phyloP scores from a whole-genome alignment of 53 echinoderm and acorn worm species.

The Holothuria scabra region DNA sequence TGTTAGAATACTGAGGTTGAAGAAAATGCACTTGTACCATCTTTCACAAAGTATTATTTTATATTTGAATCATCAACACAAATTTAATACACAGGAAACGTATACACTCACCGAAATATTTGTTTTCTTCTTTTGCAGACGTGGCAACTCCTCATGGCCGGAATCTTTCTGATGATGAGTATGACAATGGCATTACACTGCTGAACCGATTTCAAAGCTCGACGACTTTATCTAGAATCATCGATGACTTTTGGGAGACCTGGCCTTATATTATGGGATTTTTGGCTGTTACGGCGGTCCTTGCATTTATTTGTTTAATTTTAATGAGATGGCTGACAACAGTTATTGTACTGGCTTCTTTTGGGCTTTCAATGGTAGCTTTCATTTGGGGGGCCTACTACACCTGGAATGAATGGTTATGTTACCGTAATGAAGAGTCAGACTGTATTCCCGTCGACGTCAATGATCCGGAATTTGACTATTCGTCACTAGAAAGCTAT shows the following conservation, averaged over 20 bases:
- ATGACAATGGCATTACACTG: conserved; percentile 51
- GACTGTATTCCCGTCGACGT: conserved; percentile 51
- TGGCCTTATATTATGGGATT: conserved; percentile 84
- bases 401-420: conserved; percentile 70
- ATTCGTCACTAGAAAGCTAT: conserved; percentile 74
- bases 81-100: too few species aligned
- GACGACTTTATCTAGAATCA: conserved; percentile 65
- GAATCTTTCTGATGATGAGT: conserved; percentile 68
- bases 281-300: conserved; percentile 64
- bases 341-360: conserved; percentile 66
- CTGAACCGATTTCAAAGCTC: conserved; percentile 61
- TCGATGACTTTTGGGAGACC: conserved; percentile 78
- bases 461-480: conserved; percentile 60
- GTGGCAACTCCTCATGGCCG: conserved; percentile 61
- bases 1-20: too few species aligned
- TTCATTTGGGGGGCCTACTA: conserved; percentile 83
- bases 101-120: not conserved
- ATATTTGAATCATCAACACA: too few species aligned
- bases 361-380: conserved; percentile 38
- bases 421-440: conserved; percentile 50
- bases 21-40: too few species aligned
- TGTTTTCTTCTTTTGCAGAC: conserved; percentile 19
- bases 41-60: too few species aligned
- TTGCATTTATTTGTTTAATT: conserved; percentile 76
- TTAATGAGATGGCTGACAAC: conserved; percentile 89